Evolutionary conservation across 2,113 vertebrate genomes (phyloP).

Genomic region (Climacteris rufus): DNA sequence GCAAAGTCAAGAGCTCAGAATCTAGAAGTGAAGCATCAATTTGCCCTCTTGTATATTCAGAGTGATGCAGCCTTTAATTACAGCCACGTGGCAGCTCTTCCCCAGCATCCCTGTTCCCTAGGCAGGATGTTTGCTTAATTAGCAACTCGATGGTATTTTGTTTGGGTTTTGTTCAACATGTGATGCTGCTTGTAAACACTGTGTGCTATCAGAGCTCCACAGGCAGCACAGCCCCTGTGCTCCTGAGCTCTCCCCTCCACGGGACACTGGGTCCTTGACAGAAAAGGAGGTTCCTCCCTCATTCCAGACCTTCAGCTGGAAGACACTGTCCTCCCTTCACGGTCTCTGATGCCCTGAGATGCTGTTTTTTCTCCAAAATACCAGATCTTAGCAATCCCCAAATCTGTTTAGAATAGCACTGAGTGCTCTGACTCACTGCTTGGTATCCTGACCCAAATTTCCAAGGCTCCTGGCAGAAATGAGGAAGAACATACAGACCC

Average conservation of each 20-base stretch:
- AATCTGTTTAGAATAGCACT: neutral
- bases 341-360: neutral
- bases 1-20: neutral
- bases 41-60: conserved; percentile 15
- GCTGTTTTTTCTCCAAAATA: neutral
- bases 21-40: neutral
- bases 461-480: neutral
- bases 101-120: neutral
- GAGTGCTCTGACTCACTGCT: neutral
- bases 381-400: neutral
- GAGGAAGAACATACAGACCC: neutral
- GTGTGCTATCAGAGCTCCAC: neutral
- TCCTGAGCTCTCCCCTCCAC: neutral
- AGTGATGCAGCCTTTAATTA: conserved; percentile 47
- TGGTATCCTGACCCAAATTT: neutral
- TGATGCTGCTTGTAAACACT: neutral
- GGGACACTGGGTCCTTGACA: neutral
- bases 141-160: neutral
- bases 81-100: conserved; percentile 24
- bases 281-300: neutral
- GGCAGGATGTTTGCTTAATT: conserved; percentile 33
- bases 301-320: neutral
- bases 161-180: conserved; percentile 36
- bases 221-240: neutral
- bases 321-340: neutral